A percentile compares a stretch with the other conserved stretches of the same genome.
Evolutionary conservation across 2,797 vertebrate genomes (phyloP).

Genomic region (Selene dorsalis): DNA sequence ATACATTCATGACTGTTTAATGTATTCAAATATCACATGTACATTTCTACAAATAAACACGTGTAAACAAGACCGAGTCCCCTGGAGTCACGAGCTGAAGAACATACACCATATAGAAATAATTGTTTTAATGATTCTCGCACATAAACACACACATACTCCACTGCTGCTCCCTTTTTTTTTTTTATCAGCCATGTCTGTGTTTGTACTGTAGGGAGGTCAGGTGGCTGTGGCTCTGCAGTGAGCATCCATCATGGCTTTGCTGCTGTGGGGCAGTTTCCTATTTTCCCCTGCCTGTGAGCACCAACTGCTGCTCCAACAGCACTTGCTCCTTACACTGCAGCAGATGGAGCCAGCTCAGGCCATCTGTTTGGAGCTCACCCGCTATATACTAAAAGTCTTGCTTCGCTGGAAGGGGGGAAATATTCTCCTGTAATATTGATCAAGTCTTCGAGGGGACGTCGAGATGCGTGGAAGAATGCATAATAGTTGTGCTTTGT

Average conservation of each 20-base stretch:
- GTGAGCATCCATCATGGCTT: conserved; percentile 84
- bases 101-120: neutral
- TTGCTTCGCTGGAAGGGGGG: conserved; percentile 38
- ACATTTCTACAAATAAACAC: conserved; percentile 21
- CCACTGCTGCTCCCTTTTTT: conserved; percentile 23
- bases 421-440: conserved; percentile 53
- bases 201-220: conserved; percentile 83
- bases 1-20: neutral
- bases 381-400: conserved; percentile 42
- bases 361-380: conserved; percentile 79
- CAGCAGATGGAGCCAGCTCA: conserved; percentile 69
- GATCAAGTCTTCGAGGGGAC: conserved; percentile 48
- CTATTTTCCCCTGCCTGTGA: conserved; percentile 72
- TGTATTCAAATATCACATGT: conserved; percentile 19
- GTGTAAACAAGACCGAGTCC: conserved; percentile 10
- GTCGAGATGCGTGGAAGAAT: conserved; percentile 9
- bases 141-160: conserved; percentile 3
- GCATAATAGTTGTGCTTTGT: conserved; percentile 31
- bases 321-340: conserved; percentile 62
- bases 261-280: conserved; percentile 80
- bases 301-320: conserved; percentile 74
- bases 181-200: conserved; percentile 70
- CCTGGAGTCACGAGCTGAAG: conserved; percentile 20
- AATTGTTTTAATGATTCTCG: conserved; percentile 16
- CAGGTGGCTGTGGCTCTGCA: conserved; percentile 80